Evolutionary conservation across 2,888 invertebrate genomes (phyloP).

Genomic region (Creontiades dilutus): DNA sequence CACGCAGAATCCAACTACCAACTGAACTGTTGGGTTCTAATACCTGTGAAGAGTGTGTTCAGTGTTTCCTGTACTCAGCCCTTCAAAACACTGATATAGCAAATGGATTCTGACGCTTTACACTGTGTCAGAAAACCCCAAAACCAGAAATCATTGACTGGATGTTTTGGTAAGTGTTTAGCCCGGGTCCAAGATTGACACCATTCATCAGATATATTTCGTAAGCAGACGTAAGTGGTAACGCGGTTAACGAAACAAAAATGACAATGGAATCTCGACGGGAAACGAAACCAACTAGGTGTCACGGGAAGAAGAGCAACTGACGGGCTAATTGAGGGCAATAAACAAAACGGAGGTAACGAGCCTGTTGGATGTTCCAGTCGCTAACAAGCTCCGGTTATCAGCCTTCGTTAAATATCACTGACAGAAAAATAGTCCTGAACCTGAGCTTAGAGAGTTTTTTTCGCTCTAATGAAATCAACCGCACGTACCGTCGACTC

Average conservation of each 20-base stretch:
- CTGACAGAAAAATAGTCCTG: background rate
- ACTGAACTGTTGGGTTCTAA: too few relatives aligned
- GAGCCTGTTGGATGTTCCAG: background rate
- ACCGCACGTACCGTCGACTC: background rate
- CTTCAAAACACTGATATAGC: too few relatives aligned
- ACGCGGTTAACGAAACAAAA: background rate
- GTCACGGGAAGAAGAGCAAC: background rate
- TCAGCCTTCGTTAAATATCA: slow-evolving; percentile 33
- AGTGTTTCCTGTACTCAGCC: too few relatives aligned
- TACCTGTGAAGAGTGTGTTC: too few relatives aligned
- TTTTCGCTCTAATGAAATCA: slow-evolving; percentile 10
- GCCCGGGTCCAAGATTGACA: too few relatives aligned
- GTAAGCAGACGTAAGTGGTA: too few relatives aligned
- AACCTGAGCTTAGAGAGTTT: background rate
- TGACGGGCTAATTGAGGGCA: slow-evolving; percentile 34
- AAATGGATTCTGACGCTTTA: too few relatives aligned
- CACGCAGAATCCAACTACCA: too few relatives aligned
- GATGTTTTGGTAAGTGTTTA: too few relatives aligned
- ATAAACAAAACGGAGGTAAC: slow-evolving; percentile 48
- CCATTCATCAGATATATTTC: too few relatives aligned
- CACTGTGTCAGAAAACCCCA: too few relatives aligned
- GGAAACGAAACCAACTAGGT: background rate
- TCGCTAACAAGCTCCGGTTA: slow-evolving; percentile 4
- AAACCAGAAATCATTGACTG: too few relatives aligned
- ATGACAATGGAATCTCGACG: background rate